Evolutionary conservation across 2,797 vertebrate species (phyloP).

Genomic region (Potorous gilbertii): DNA sequence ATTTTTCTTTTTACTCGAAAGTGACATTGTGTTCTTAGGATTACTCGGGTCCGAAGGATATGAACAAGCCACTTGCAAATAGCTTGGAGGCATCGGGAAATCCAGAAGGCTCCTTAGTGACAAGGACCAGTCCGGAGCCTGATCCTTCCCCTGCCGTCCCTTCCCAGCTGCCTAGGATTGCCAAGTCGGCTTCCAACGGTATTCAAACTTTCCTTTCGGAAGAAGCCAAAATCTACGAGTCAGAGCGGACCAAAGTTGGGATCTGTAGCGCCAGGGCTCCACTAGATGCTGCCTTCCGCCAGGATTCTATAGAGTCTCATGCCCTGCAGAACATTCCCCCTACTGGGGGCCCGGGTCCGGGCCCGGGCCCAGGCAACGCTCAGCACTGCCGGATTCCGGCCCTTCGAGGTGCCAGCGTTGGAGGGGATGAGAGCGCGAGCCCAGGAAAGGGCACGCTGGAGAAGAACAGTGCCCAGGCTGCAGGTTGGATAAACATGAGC

Average conservation of each 20-base stretch:
- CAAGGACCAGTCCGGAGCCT: slow-evolving; percentile 85
- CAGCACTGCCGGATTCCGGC: slow-evolving; percentile 88
- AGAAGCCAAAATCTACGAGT: slow-evolving; percentile 87
- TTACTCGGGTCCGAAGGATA: slow-evolving; percentile 89
- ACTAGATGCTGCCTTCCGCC: slow-evolving; percentile 84
- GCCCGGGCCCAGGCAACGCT: slow-evolving; percentile 74
- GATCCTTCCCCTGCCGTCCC: slow-evolving; percentile 74
- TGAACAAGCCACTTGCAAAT: slow-evolving; percentile 88
- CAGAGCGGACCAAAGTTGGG: slow-evolving; percentile 89
- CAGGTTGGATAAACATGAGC: slow-evolving; percentile 93
- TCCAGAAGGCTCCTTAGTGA: slow-evolving; percentile 84
- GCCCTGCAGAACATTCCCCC: slow-evolving; percentile 72
- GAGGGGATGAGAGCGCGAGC: slow-evolving; percentile 80
- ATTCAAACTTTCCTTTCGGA: slow-evolving; percentile 86
- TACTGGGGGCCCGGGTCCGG: slow-evolving; percentile 61
- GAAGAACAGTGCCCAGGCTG: slow-evolving; percentile 89
- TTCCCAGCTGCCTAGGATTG: slow-evolving; percentile 80
- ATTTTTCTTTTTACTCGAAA: slow-evolving; percentile 71
- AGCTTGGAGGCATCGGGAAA: slow-evolving; percentile 82
- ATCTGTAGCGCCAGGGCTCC: slow-evolving; percentile 87
- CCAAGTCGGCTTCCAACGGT: slow-evolving; percentile 83
- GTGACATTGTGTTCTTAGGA: slow-evolving; percentile 89
- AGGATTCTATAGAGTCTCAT: slow-evolving; percentile 85
- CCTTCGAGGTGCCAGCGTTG: slow-evolving; percentile 81
- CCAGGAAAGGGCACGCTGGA: slow-evolving; percentile 89